Percentiles rank a stretch among this genome's conserved stretches.
phyloP scores from a whole-genome alignment of 2,113 vertebrate species.

The Pyxicephalus adspersus region DNA sequence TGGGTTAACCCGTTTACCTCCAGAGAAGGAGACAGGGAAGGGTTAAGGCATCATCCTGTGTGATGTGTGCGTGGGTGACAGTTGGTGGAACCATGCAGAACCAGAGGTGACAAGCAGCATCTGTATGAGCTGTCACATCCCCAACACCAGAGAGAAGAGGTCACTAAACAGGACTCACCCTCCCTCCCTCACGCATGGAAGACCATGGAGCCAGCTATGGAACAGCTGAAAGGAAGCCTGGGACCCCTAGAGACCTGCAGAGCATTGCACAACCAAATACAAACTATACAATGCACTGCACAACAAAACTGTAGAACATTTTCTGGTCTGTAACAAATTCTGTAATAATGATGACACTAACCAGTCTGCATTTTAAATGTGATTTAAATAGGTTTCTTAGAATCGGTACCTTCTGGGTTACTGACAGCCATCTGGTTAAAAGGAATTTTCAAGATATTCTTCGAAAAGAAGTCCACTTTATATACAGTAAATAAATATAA shows the following conservation, averaged over 20 bases:
- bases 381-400: too few relatives aligned
- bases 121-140: conserved; percentile 49
- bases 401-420: background rate
- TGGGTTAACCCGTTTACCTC: conserved; percentile 1
- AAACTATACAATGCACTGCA: conserved; percentile 14
- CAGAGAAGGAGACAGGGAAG: background rate
- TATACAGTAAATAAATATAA: too few relatives aligned
- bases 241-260: conserved; percentile 41
- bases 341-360: background rate
- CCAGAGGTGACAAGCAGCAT: conserved; percentile 50
- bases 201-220: conserved; percentile 45
- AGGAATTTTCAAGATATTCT: too few relatives aligned
- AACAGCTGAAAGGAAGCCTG: conserved; percentile 46
- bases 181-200: conserved; percentile 46
- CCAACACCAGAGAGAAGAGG: conserved; percentile 40
- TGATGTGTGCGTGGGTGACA: conserved; percentile 44
- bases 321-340: background rate
- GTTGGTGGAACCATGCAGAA: conserved; percentile 50
- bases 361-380: too few relatives aligned
- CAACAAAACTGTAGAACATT: background rate
- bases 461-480: too few relatives aligned
- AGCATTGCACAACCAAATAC: conserved; percentile 7
- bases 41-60: conserved; percentile 29
- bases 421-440: background rate
- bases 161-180: conserved; percentile 46